Evolutionary conservation across 2,113 vertebrate genomes (phyloP).

Genomic region (Butorides virescens): DNA sequence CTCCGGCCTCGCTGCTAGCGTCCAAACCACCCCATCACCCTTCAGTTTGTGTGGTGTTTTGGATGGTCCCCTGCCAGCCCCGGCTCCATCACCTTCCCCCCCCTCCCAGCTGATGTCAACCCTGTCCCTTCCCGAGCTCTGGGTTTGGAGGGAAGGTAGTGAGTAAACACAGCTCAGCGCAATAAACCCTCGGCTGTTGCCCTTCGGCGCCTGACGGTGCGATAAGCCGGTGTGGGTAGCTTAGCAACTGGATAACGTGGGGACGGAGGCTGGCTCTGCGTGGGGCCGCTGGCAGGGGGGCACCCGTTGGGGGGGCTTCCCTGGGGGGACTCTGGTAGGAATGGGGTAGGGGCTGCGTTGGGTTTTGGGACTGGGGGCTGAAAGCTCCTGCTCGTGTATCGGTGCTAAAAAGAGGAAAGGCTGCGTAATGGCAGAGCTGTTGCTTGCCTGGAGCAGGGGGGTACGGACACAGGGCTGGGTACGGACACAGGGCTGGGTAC

Average conservation of each 20-base stretch:
- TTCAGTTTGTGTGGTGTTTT: not conserved
- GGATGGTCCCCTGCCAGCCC: not conserved
- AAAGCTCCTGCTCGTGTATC: rapidly evolving
- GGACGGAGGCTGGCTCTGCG: not conserved
- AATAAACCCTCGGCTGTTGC: conserved; percentile 37
- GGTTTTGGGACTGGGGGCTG: not conserved
- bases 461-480: not conserved
- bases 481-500: no score
- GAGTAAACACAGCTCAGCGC: not conserved
- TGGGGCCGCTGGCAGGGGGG: not conserved
- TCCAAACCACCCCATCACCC: not conserved
- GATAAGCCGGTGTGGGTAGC: conserved; percentile 26
- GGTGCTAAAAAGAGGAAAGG: not conserved
- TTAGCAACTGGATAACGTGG: conserved; percentile 46
- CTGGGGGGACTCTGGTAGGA: not conserved
- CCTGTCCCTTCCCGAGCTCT: rapidly evolving
- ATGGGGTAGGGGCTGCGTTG: not conserved
- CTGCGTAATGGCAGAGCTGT: not conserved
- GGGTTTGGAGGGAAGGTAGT: not conserved
- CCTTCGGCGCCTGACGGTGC: not conserved
- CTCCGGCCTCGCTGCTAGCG: not conserved
- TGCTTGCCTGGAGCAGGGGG: not conserved
- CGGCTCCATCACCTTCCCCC: rapidly evolving
- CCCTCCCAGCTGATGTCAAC: not conserved
- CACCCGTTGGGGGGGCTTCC: not conserved